Percentiles rank a stretch among this genome's conserved stretches.
Evolutionary conservation across 2,797 vertebrate species (phyloP).

Genomic region (Pipistrellus kuhlii): DNA sequence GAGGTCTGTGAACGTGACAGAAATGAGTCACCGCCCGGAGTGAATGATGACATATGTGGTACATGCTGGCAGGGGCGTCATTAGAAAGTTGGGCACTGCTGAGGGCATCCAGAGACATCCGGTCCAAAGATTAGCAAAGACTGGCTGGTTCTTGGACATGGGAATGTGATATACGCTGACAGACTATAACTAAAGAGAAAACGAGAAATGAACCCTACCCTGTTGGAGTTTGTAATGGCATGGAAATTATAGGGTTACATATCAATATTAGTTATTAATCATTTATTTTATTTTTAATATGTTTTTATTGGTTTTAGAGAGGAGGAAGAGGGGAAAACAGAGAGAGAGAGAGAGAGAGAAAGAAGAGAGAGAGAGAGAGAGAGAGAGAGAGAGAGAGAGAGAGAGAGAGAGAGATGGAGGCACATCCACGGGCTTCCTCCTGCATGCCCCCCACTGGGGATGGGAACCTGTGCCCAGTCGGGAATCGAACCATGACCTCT

Average conservation of each 20-base stretch:
- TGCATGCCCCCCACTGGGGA: too few species aligned
- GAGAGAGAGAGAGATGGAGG: too few species aligned
- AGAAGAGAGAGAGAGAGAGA: too few species aligned
- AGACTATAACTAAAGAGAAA: conserved; percentile 14
- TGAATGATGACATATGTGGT: not conserved
- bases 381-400: too few species aligned
- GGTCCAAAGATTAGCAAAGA: not conserved
- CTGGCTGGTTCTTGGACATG: not conserved
- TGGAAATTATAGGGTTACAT: not conserved
- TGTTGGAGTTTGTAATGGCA: not conserved
- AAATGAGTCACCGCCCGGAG: conserved; percentile 11
- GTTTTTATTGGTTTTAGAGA: too few species aligned
- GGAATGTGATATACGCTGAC: not conserved
- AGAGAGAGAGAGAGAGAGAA: too few species aligned
- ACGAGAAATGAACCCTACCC: not conserved
- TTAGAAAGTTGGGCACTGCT: not conserved
- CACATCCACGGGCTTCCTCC: too few species aligned
- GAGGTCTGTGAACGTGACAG: not conserved
- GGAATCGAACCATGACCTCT: not conserved
- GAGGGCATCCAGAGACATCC: not conserved
- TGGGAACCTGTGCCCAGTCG: too few species aligned
- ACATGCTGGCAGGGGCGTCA: not conserved
- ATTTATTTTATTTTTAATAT: not conserved
- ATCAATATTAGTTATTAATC: not conserved
- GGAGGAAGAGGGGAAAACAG: too few species aligned